Evolutionary conservation across 1,140 invertebrate species (phyloP), one percentile per base, ranked within the genome.

Genomic region (Rhizoglyphus robini): DNA sequence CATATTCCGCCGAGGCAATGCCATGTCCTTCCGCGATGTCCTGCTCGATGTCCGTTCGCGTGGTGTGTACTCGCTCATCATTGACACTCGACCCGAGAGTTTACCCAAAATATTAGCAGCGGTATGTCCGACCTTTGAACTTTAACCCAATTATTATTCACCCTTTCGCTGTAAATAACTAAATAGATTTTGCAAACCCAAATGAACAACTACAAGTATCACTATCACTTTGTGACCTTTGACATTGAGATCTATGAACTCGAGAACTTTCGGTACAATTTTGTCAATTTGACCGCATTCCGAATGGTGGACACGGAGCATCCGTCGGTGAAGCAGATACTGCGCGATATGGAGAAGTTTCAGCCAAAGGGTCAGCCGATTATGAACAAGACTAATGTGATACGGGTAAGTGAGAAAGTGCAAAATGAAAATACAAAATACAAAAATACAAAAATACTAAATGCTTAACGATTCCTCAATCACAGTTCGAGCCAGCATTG

Each of bases 201-300:
- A 75, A 92, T 93, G 90, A 93, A 92, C 74, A 89, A 91, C 75
- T 89, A 90, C 74, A 81, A 87, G 74, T 92, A 92, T 74, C 89
- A 94, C 75, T 94, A 92, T 73, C 84, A 93, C 77, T 93, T 93
- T 72, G 91, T 89, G 25, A 90, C 87, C 20, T 90, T 92, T 76
- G 87, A 93, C 76, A 84, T 91, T 72, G 88, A 91, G 75, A 84
- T 87, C 13, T 91, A 91, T 71, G 88, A 93, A 75, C 76, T 94
- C 65, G 90, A 93, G 77, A 89, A 94, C 74, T 93, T 94, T 77
- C 89, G 88, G 73, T 92, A 93, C 79, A 93, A 93, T 76, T 86
- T 85, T 63, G 90, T 93, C 8, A 94, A 94, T 75, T 91, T 94
- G 79, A 93, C 89, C 47, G 88, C 88, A 13, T 94, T 88, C 77